A percentile compares a stretch with the other conserved stretches of the same genome.
Evolutionary conservation across 2,888 invertebrate genomes (phyloP).

Genomic region (Cataglyphis altisquamis): DNA sequence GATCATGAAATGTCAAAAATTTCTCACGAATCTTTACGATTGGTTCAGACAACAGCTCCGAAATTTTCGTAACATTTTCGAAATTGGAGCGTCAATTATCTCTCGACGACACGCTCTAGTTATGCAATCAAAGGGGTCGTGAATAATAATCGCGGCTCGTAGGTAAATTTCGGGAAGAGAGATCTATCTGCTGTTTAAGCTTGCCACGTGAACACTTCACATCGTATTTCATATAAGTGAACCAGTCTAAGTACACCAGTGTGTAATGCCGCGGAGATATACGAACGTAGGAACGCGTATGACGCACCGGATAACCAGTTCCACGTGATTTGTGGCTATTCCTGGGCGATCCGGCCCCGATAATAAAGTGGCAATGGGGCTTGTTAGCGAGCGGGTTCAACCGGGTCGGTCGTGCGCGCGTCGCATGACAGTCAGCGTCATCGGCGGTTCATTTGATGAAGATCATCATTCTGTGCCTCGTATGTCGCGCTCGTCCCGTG

Average conservation of each 20-base stretch:
- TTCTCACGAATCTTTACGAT: constrained; percentile 22
- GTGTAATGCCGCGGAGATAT: constrained; percentile 63
- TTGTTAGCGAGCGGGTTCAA: constrained; percentile 83
- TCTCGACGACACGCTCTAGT: constrained; percentile 39
- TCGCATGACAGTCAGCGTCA: constrained; percentile 80
- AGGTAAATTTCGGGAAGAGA: constrained; percentile 44
- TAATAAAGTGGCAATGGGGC: constrained; percentile 86
- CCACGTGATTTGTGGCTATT: constrained; percentile 84
- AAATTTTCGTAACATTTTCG: constrained; percentile 37
- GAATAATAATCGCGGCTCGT: constrained; percentile 42
- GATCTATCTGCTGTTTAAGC: constrained; percentile 49
- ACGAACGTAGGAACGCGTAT: constrained; percentile 74
- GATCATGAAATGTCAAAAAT: constrained; percentile 8
- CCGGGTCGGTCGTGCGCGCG: constrained; percentile 73
- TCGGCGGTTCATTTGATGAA: constrained; percentile 72
- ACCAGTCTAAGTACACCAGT: constrained; percentile 64
- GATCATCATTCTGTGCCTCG: constrained; percentile 50
- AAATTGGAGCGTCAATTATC: constrained; percentile 30
- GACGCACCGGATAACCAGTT: constrained; percentile 82
- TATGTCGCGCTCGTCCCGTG: constrained; percentile 1
- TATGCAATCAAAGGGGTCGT: constrained; percentile 38
- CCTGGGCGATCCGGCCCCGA: constrained; percentile 83
- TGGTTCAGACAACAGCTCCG: constrained; percentile 1
- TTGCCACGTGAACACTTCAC: constrained; percentile 53
- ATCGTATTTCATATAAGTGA: constrained; percentile 57